Evolutionary conservation across 1,140 invertebrate species (phyloP), one percentile per base, ranked within the genome.

Genomic region (Musca domestica): DNA sequence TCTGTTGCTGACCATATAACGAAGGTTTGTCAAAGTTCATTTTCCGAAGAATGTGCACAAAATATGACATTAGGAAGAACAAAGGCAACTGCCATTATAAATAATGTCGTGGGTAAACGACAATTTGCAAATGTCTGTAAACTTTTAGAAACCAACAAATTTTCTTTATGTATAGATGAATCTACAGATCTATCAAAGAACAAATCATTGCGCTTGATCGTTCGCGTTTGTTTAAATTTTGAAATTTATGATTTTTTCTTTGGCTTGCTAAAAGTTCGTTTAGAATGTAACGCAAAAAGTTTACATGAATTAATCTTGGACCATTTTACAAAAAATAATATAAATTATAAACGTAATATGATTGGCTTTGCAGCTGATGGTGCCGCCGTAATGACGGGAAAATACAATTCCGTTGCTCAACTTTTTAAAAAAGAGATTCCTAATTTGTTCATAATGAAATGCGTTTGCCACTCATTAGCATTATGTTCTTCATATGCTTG

Each of bases 401-500:
- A 49, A 49, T n/a, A 49, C 48, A 49, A 49, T 49, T 56, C 54
- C 20, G 54, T 56, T 7, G 22, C 22, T n/a, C 20, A 10, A 10
- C n/a, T 15, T 56, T 56, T 56, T 25, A 56, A 56, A 56, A 56
- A 56, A 56, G 54, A 56, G 15, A 56, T 56, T n/a, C 54, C 54
- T 25, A 56, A 56, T 56, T 56, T 56, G 25, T 56, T 56, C 25
- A 27, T 56, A 15, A n/a, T 56, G 19, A 56, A 25, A 27, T 56
- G 54, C 54, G 25, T 56, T 12, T 56, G 54, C 54, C 17, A 25
- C 25, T 56, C 54, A 1, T 56, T 34, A 25, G 22, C 20, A 10
- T 19, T 56, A 14, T 23, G 20, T 14, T 23, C 54, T n/a, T 56
- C 54, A 56, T 56, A 56, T 56, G 54, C 54, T 22, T 56, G 54